Evolutionary conservation across 2,113 vertebrate genomes (phyloP), one percentile per base, ranked within the genome.

Genomic region (Dromaius novaehollandiae): DNA sequence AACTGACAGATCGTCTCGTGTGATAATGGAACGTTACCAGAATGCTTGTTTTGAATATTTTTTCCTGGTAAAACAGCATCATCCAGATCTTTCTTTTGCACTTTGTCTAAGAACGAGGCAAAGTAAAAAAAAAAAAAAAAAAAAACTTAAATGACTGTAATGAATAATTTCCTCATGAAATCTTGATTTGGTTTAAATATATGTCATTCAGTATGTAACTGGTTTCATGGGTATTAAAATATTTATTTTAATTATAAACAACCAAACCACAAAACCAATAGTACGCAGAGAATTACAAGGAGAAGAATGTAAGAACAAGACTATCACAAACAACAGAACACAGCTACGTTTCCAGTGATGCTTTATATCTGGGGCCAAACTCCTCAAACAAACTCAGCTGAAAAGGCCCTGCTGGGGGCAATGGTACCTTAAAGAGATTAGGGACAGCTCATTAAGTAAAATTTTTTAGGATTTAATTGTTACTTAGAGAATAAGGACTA

Each of bases 311-410:
- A 25, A 42, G 60, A 69, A 79, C 53, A 63, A 65, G 34, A 50
- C 55, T 74, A 46, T 68, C 60, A 75, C 70, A 87, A 96, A 91
- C 75, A 96, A 91, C 78, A 95, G 93, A 94, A 87, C 77, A 51
- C 61, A 88, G 84, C 13, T 56, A 11, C 58, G 34, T 7, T 93
- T 81, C 53, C 81, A 82, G 36, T 13, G 18, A 38, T 9, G 28
- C 40, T 76, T 80, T 55, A 11, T 28, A 12, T 26, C 82, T 50
- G 69, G 12, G 18, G 28, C 71, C 66, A 70, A 77, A 70, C 73
- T 28, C 70, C 58, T 63, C 21, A 88, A 55, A 53, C 24, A n/a
- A 55, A 48, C 17, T 40, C 48, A 13, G 30, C 15, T 68, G 53
- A 36, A 50, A 73, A 40, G 32, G 25, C 71, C 32, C 42, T 24